A percentile compares a stretch with the other conserved stretches of the same genome.
Conservation (phyloP, 2,888 invertebrate genomes). For the Tethea ocularis region DNA sequence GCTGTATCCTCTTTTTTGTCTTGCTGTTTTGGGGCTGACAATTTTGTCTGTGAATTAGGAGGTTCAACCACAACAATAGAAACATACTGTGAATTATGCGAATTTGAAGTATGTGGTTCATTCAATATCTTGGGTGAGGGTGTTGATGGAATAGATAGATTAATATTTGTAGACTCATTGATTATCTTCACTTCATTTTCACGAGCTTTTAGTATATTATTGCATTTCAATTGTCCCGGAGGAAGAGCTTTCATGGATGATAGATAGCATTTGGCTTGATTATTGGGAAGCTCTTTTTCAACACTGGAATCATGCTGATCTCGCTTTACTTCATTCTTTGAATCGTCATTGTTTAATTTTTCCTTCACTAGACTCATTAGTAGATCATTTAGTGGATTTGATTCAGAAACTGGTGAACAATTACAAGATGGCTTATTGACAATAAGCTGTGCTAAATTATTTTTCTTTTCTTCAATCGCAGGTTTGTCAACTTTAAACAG, state of each 20-base stretch:
- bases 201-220: constrained; percentile 93
- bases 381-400: constrained; percentile 77
- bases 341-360: constrained; percentile 85
- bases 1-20: constrained; percentile 78
- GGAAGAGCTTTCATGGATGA: constrained; percentile 89
- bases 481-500: constrained; percentile 73
- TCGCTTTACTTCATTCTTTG: constrained; percentile 85
- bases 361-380: constrained; percentile 80
- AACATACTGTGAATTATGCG: constrained; percentile 76
- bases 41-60: constrained; percentile 63
- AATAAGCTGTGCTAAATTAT: constrained; percentile 70
- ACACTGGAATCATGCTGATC: constrained; percentile 73
- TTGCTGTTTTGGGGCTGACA: constrained; percentile 73
- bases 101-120: constrained; percentile 71
- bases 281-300: constrained; percentile 87
- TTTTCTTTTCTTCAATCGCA: constrained; percentile 69
- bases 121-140: constrained; percentile 82
- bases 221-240: constrained; percentile 96
- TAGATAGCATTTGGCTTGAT: constrained; percentile 86
- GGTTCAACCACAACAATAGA: constrained; percentile 80
- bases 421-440: constrained; percentile 75
- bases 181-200: constrained; percentile 78
- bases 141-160: constrained; percentile 71
- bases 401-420: constrained; percentile 74
- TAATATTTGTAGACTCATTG: constrained; percentile 73